Percentiles rank a stretch among this genome's conserved stretches.
These are phyloP conservation scores for Artibeus lituratus DNA, from an alignment of 2,797 vertebrate species.

Conservation along the genomic window DNA sequence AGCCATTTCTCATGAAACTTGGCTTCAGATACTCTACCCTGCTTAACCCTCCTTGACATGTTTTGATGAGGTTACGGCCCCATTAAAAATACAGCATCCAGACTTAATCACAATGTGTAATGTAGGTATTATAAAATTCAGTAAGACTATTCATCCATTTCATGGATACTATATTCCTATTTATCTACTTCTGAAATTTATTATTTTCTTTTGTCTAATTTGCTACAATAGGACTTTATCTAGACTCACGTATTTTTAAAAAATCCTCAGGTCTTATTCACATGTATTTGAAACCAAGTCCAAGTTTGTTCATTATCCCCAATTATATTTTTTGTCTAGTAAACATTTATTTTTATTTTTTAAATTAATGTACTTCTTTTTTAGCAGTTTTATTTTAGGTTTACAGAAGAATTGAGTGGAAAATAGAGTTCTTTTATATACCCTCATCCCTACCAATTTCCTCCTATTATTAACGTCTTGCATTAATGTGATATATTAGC, in stretches of 20 bases:
- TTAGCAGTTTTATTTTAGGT: too few species aligned
- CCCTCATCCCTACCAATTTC: too few species aligned
- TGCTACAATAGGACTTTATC: neutral
- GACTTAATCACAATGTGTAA: neutral
- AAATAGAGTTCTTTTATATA: too few species aligned
- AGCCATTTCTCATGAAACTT: neutral
- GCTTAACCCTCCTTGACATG: neutral
- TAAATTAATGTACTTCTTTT: too few species aligned
- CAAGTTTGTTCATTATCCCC: slow-evolving; percentile 12
- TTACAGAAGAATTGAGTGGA: too few species aligned
- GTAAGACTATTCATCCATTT: neutral
- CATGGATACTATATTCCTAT: neutral
- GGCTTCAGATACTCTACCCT: neutral
- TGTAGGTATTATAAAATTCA: neutral
- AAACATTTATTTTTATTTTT: too few species aligned
- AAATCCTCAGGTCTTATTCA: neutral
- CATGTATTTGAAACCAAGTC: neutral
- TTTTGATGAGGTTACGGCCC: neutral
- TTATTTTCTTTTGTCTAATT: neutral
- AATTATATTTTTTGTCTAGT: neutral
- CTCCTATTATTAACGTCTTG: too few species aligned
- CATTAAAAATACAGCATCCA: neutral
- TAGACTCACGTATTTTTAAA: neutral
- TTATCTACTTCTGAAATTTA: neutral
- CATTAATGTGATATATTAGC: too few species aligned